These are phyloP conservation scores for Pseudomugil gertrudae DNA, from an alignment of 2,797 vertebrate genomes.

Conservation along the genomic window DNA sequence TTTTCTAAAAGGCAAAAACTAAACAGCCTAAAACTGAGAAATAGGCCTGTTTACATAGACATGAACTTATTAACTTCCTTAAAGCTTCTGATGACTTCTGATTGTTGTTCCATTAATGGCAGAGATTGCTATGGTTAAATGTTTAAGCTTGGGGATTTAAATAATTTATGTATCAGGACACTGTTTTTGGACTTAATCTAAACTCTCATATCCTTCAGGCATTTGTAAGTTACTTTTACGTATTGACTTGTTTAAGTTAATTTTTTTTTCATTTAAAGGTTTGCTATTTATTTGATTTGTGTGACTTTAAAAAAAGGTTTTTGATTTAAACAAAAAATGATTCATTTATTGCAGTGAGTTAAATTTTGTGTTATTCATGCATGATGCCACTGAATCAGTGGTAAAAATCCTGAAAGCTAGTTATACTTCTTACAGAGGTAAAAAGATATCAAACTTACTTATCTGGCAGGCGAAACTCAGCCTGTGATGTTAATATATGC, in stretches of 20 bases:
- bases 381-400: slow-evolving; percentile 8
- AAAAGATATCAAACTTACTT: slow-evolving; percentile 39
- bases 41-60: neutral
- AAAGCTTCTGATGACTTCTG: neutral
- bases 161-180: neutral
- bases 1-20: neutral
- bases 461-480: slow-evolving; percentile 61
- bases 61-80: neutral
- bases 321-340: too few species aligned
- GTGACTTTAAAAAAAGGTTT: neutral
- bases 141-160: too few species aligned
- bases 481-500: slow-evolving; percentile 39
- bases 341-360: neutral
- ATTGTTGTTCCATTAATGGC: neutral
- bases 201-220: neutral
- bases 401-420: slow-evolving; percentile 58
- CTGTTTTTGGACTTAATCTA: neutral
- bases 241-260: too few species aligned
- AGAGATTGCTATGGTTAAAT: neutral
- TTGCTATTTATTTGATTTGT: neutral
- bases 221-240: neutral
- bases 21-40: neutral
- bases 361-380: neutral
- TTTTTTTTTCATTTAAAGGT: neutral
- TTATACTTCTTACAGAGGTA: slow-evolving; percentile 49